Percentiles rank a stretch among this genome's conserved stretches.
Conservation (phyloP, 1,140 invertebrate genomes). For the Dendroctonus valens region DNA sequence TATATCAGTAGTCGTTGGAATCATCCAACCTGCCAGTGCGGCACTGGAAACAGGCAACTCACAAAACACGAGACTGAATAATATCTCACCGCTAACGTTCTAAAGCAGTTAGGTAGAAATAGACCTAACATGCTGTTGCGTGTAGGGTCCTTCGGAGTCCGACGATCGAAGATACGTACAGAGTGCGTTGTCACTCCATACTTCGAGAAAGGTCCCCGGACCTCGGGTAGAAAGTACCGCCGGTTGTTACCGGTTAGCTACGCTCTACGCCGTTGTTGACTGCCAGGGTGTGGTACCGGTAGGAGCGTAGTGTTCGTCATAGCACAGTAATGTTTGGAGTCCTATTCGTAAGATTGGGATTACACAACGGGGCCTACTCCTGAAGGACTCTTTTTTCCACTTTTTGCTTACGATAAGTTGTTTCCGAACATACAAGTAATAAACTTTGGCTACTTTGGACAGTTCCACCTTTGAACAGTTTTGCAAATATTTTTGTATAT, state of each 20-base stretch:
- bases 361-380: constrained; percentile 42
- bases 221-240: constrained; percentile 42
- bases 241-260: constrained; percentile 31
- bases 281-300: constrained; percentile 27
- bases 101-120: no score
- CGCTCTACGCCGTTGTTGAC: constrained; percentile 11
- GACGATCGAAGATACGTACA: constrained; percentile 35
- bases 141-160: constrained; percentile 34
- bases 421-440: no score
- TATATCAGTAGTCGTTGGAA: no score
- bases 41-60: no score
- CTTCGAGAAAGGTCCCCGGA: constrained; percentile 43
- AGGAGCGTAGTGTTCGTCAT: constrained; percentile 38
- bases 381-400: constrained; percentile 34
- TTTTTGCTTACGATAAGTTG: constrained; percentile 5
- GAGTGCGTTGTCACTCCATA: constrained; percentile 20
- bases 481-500: no score
- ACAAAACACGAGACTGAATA: no score
- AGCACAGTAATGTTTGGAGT: constrained; percentile 39
- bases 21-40: no score
- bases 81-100: no score
- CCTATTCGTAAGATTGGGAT: constrained; percentile 9
- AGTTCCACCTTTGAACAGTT: no score
- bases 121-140: no score
- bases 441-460: no score